Evolutionary conservation across 2,888 invertebrate genomes (phyloP).

Genomic region (Volucella inanis): DNA sequence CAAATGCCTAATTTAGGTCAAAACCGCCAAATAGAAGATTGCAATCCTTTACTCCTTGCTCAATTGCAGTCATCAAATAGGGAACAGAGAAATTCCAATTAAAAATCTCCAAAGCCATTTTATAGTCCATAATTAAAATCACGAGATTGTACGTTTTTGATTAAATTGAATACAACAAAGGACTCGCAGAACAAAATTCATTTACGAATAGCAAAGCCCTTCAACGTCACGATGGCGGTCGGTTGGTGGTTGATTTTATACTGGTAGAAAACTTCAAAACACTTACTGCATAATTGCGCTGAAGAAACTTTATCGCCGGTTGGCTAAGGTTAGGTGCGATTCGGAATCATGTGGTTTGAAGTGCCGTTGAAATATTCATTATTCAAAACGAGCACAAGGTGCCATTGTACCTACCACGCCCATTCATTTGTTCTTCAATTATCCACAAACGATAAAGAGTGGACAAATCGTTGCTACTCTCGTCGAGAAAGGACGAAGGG

Average conservation of each 20-base stretch:
- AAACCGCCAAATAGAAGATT: too few relatives aligned
- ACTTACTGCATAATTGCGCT: slow-evolving; percentile 46
- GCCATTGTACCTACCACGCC: slow-evolving; percentile 57
- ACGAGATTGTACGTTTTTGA: slow-evolving; percentile 47
- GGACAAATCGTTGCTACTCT: slow-evolving; percentile 52
- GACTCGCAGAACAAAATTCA: slow-evolving; percentile 9
- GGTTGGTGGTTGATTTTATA: too few relatives aligned
- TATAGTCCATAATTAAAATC: slow-evolving; percentile 48
- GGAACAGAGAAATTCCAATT: slow-evolving; percentile 33
- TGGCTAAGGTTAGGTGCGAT: background rate
- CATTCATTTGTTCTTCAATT: slow-evolving; percentile 63
- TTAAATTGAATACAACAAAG: slow-evolving; percentile 46
- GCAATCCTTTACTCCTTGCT: too few relatives aligned
- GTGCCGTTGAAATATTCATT: slow-evolving; percentile 65
- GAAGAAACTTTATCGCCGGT: slow-evolving; percentile 10
- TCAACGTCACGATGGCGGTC: background rate
- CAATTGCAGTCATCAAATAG: too few relatives aligned
- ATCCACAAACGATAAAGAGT: slow-evolving; percentile 57
- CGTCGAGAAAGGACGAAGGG: slow-evolving; percentile 19
- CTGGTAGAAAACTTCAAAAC: slow-evolving; percentile 14
- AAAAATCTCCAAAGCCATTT: slow-evolving; percentile 46
- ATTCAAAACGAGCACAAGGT: slow-evolving; percentile 61
- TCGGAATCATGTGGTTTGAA: background rate
- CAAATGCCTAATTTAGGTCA: too few relatives aligned
- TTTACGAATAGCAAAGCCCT: slow-evolving; percentile 15